Evolutionary conservation across 2,113 vertebrate genomes (phyloP).

Genomic region (Hemicordylus capensis): DNA sequence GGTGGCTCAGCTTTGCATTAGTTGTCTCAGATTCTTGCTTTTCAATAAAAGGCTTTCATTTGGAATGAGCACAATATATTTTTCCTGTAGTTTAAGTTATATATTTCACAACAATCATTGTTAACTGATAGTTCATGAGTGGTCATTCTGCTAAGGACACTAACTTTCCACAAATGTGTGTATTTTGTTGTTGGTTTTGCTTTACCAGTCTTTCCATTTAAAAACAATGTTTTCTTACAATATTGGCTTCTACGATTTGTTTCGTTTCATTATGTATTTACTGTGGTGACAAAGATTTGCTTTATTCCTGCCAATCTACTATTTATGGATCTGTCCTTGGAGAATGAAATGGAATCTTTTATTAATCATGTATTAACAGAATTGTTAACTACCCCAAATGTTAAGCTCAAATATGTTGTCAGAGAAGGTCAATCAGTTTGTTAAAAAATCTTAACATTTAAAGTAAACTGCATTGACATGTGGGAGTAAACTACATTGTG

Average conservation of each 20-base stretch:
- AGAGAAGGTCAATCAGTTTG: not conserved
- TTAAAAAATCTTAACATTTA: not conserved
- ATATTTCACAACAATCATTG: not conserved
- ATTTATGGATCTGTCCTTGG: too few relatives aligned
- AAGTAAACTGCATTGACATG: not conserved
- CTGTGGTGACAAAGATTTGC: not conserved
- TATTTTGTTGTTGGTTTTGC: not conserved
- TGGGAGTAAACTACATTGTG: too few relatives aligned
- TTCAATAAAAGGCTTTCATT: not conserved
- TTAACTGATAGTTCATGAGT: not conserved
- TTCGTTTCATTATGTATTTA: not conserved
- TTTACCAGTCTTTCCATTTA: not conserved
- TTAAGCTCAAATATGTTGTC: too few relatives aligned
- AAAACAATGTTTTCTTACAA: not conserved
- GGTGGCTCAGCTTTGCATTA: not conserved
- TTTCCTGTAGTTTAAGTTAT: not conserved
- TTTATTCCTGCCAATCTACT: not conserved
- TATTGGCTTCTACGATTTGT: not conserved
- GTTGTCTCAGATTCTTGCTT: not conserved
- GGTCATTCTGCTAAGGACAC: too few relatives aligned
- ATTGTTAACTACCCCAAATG: not conserved
- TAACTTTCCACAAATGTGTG: too few relatives aligned
- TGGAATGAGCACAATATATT: not conserved
- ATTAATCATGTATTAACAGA: not conserved
- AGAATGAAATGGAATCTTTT: not conserved